phyloP scores from a whole-genome alignment of 2,888 invertebrate genomes.

The Rotaria macrura region DNA sequence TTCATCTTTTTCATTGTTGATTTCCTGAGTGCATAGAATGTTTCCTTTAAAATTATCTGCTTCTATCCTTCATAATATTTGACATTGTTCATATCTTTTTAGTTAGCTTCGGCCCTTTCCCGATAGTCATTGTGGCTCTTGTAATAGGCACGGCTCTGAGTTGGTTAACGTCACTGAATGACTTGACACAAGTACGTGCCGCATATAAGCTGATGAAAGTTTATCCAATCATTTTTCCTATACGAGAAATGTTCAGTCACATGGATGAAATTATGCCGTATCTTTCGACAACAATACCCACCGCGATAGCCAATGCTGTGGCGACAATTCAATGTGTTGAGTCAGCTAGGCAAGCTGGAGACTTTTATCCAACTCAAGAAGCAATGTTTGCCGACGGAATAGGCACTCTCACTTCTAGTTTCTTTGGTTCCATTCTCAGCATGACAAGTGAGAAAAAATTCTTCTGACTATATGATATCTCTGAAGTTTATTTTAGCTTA shows the following conservation, averaged over 20 bases:
- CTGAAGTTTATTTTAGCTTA: neutral
- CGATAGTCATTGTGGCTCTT: neutral
- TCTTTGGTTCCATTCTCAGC: neutral
- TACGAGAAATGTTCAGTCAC: neutral
- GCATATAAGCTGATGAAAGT: neutral
- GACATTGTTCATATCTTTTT: too few relatives aligned
- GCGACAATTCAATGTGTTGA: conserved; percentile 4
- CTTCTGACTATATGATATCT: too few relatives aligned
- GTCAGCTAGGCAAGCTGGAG: neutral
- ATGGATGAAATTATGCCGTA: neutral
- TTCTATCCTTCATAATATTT: too few relatives aligned
- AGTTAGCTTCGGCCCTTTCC: neutral
- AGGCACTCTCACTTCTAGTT: neutral
- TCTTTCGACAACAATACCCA: neutral
- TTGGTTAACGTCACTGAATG: neutral
- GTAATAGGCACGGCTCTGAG: neutral
- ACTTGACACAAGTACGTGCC: neutral
- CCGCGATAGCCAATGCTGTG: neutral
- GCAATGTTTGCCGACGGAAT: neutral
- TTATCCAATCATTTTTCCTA: neutral
- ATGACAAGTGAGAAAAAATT: neutral
- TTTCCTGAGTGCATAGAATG: too few relatives aligned
- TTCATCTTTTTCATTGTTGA: too few relatives aligned
- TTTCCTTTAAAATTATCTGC: too few relatives aligned
- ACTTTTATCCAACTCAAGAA: neutral